Conservation (phyloP, 2,888 invertebrate species). For the Meghimatium bilineatum region DNA sequence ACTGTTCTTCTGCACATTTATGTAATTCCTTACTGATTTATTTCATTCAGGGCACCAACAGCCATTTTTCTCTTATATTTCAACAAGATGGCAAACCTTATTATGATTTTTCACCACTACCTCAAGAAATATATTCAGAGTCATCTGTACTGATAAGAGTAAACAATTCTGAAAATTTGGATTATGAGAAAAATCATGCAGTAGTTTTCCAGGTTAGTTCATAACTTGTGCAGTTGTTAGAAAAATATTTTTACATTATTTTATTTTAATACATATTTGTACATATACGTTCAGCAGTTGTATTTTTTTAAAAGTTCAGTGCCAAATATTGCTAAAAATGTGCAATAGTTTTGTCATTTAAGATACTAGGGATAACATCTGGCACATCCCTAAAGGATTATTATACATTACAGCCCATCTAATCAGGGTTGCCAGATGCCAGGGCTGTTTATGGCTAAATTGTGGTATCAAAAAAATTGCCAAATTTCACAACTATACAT, state of each 20-base stretch:
- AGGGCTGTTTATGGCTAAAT: too few species aligned
- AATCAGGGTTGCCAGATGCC: too few species aligned
- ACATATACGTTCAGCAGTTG: too few species aligned
- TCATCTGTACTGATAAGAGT: constrained; percentile 66
- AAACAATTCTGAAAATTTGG: constrained; percentile 80
- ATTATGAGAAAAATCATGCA: constrained; percentile 83
- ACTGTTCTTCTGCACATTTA: neutral
- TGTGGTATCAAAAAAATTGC: too few species aligned
- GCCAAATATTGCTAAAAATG: too few species aligned
- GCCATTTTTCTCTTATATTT: constrained; percentile 61
- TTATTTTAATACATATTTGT: neutral
- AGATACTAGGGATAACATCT: too few species aligned
- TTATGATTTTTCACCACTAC: constrained; percentile 64
- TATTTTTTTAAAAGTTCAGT: too few species aligned
- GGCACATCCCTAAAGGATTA: too few species aligned
- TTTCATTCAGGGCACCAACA: constrained; percentile 63
- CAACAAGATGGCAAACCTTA: constrained; percentile 64
- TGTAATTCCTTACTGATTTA: neutral
- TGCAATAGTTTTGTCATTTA: too few species aligned
- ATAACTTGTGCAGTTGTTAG: neutral
- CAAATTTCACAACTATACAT: too few species aligned
- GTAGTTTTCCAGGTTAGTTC: constrained; percentile 64
- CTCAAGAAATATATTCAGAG: constrained; percentile 64
- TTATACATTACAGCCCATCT: too few species aligned
- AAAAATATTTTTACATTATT: neutral